Conservation (phyloP, 2,797 vertebrate genomes). For the Salarias fasciatus region DNA sequence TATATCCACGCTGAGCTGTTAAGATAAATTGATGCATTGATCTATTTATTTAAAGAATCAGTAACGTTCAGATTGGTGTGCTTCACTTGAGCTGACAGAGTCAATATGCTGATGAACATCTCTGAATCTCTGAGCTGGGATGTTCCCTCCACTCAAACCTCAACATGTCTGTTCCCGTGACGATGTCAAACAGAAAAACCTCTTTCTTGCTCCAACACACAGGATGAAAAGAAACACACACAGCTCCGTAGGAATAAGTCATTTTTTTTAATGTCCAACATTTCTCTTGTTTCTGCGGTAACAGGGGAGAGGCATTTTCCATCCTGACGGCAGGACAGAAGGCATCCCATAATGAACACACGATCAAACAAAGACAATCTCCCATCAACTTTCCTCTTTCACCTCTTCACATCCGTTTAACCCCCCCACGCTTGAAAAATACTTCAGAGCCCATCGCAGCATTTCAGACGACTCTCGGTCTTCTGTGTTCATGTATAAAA, state of each 20-base stretch:
- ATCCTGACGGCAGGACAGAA: conserved; percentile 65
- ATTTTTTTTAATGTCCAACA: conserved; percentile 79
- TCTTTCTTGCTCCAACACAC: conserved; percentile 10
- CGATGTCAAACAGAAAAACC: conserved; percentile 38
- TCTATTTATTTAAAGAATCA: too few relatives aligned
- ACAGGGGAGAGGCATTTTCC: conserved; percentile 72
- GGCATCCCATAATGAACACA: conserved; percentile 79
- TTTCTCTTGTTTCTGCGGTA: conserved; percentile 78
- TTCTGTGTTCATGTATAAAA: conserved; percentile 5
- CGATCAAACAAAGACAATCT: conserved; percentile 73
- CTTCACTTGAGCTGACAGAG: too few relatives aligned
- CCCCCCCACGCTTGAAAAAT: too few relatives aligned
- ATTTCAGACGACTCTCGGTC: conserved; percentile 15
- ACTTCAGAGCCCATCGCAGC: conserved; percentile 15
- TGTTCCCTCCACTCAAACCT: conserved; percentile 29
- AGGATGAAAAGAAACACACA: conserved; percentile 35
- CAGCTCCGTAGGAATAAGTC: conserved; percentile 73
- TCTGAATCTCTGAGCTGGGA: conserved; percentile 25
- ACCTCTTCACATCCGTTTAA: background rate
- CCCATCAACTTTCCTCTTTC: conserved; percentile 23
- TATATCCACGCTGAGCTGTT: too few relatives aligned
- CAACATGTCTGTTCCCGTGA: conserved; percentile 38
- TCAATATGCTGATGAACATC: too few relatives aligned
- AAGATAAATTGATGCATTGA: too few relatives aligned
- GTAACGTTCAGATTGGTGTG: too few relatives aligned